Conservation (phyloP, 2,113 vertebrate genomes). For the Ondatra zibethicus region DNA sequence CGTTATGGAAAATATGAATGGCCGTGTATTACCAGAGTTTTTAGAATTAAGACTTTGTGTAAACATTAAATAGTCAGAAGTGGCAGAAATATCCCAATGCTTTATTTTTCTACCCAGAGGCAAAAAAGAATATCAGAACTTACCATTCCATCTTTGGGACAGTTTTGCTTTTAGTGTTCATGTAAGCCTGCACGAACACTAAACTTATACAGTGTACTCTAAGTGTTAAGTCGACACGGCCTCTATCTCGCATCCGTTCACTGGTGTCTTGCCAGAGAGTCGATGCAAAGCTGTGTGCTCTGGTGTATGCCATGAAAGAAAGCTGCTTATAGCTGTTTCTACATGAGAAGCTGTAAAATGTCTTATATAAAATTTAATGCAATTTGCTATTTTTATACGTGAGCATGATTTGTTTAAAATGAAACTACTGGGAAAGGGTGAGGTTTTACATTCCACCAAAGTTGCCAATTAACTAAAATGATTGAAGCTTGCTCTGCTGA, state of each 20-base stretch:
- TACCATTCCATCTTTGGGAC: conserved; percentile 50
- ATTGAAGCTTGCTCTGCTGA: conserved; percentile 59
- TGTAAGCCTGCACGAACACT: conserved; percentile 55
- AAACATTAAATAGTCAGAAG: conserved; percentile 1
- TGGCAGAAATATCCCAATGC: background rate
- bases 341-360: conserved; percentile 56
- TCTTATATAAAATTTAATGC: conserved; percentile 73
- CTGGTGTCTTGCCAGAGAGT: conserved; percentile 74
- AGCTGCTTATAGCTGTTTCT: conserved; percentile 80
- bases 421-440: conserved; percentile 41
- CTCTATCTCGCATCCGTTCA: conserved; percentile 76
- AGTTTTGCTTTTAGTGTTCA: conserved; percentile 31
- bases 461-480: conserved; percentile 72
- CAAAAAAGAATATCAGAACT: conserved; percentile 43
- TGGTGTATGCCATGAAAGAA: conserved; percentile 71
- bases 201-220: conserved; percentile 81
- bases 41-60: conserved; percentile 42
- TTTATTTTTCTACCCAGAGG: conserved; percentile 8
- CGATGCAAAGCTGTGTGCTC: conserved; percentile 78
- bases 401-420: conserved; percentile 71
- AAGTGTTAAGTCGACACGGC: conserved; percentile 67
- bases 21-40: background rate
- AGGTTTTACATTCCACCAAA: conserved; percentile 16
- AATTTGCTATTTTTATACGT: conserved; percentile 71
- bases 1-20: conserved; percentile 14